Conservation (phyloP, 1,140 invertebrate genomes). For the Drosophila mauritiana region DNA sequence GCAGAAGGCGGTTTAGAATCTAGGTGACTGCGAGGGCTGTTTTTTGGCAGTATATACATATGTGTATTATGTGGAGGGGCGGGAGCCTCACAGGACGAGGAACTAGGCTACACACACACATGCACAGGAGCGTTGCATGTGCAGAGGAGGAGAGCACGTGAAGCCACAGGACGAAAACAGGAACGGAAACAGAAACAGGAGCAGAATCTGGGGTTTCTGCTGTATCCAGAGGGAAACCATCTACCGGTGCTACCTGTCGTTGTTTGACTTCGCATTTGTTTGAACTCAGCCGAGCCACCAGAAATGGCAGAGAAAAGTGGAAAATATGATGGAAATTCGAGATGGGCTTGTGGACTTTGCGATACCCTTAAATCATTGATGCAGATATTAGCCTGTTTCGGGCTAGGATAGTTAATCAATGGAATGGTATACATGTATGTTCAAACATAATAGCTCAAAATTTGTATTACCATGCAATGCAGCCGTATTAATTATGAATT, state of each 20-base stretch:
- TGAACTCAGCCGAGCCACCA: constrained; percentile 5
- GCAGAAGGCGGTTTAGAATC: constrained; percentile 49
- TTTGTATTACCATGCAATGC: not conserved
- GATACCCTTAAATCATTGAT: not conserved
- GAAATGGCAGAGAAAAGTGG: constrained; percentile 29
- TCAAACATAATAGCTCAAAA: no score
- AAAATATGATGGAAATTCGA: constrained; percentile 25
- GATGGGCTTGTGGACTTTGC: not conserved
- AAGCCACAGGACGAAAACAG: constrained; percentile 14
- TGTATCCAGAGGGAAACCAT: constrained; percentile 15
- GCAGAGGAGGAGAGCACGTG: constrained; percentile 30
- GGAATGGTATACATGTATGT: no score
- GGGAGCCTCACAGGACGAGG: constrained; percentile 22
- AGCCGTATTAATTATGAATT: no score
- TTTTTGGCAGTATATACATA: constrained; percentile 21
- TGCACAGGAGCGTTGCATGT: constrained; percentile 40
- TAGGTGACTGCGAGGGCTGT: constrained; percentile 65
- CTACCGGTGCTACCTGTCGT: constrained; percentile 32
- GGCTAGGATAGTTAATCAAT: no score
- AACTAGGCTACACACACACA: constrained; percentile 51
- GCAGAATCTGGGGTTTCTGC: constrained; percentile 23
- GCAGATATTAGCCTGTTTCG: not conserved
- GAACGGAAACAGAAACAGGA: constrained; percentile 28
- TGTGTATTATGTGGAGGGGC: constrained; percentile 1
- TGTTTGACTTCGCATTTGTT: constrained; percentile 50